Evolutionary conservation across 2,113 vertebrate genomes (phyloP), one percentile per base, ranked within the genome.

Genomic region (Limanda limanda): DNA sequence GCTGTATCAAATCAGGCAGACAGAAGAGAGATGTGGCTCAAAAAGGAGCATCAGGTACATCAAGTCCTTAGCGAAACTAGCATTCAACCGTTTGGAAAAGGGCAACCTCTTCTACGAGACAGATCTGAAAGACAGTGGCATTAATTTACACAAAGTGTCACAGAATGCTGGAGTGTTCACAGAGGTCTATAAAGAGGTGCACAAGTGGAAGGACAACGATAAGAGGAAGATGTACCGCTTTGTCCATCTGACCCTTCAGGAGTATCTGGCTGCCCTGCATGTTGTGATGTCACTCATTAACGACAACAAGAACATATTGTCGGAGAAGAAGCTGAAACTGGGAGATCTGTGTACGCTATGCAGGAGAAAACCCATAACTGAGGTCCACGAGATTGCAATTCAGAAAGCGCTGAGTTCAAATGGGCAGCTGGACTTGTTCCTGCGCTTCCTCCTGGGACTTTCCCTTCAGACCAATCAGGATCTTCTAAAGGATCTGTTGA

Each of bases 241-340:
- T 5, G 61, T 63, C n/a, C 61, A 63, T 45, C 17, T 63, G 61
- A 63, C 37, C 37, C 37, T 63, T 23, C n/a, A 15, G 61, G 61
- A 63, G 61, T 63, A 63, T 17, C 40, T 63, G 4, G 61, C 61
- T 8, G 61, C 61, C 2, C 61, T 63, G 15, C 40, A 63, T 4
- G 61, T 63, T 8, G 61, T 63, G 37, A 63, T 63, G 61, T 45
- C 37, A 15, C 61, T 63, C 37, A 45, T 63, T 8, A 63, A 63
- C 11, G 20, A 63, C 37, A 63, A 63, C 61, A 63, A 23, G 61
- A 63, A 63, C 21, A 14, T 63, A 3, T n/a, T 63, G 61, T 23
- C n/a, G 1, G 58, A 35, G 58, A 2, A 6, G 11, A 10, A n/a
- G 35, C 31, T n/a, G 3, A 58, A 2, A 35, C 61, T 63, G 61